phyloP scores from a whole-genome alignment of 2,113 vertebrate genomes.

The Calonectris borealis region DNA sequence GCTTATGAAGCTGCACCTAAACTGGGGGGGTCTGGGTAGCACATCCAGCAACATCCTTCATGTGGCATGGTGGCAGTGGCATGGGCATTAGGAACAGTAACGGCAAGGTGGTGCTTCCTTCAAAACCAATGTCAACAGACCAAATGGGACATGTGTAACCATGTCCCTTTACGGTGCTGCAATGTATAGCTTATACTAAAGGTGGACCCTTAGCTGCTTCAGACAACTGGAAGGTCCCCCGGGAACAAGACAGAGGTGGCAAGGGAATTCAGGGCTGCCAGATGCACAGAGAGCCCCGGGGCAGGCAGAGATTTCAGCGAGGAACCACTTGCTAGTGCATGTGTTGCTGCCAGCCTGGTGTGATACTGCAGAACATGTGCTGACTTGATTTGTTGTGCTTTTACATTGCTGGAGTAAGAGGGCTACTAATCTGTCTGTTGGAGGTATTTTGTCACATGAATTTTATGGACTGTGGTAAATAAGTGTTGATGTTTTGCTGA shows the following conservation, averaged over 20 bases:
- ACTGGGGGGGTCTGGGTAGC: not conserved
- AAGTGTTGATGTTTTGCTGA: constrained; percentile 52
- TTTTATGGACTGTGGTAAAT: constrained; percentile 48
- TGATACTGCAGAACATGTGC: not conserved
- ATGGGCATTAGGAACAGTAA: accelerated
- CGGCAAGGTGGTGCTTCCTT: not conserved
- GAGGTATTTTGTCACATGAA: constrained; percentile 1
- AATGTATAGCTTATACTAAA: not conserved
- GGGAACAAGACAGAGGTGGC: not conserved
- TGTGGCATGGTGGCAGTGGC: not conserved
- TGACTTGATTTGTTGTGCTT: not conserved
- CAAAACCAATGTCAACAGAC: not conserved
- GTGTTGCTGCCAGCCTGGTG: not conserved
- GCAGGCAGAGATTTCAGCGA: not conserved
- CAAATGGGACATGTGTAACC: not conserved
- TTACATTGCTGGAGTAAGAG: not conserved
- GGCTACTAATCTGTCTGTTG: not conserved
- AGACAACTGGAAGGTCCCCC: not conserved
- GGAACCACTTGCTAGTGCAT: not conserved
- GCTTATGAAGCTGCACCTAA: not conserved
- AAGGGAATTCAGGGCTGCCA: not conserved
- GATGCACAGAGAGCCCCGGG: not conserved
- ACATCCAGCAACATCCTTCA: not conserved
- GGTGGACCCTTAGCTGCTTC: not conserved
- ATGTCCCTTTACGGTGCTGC: not conserved